A percentile compares a stretch with the other conserved stretches of the same genome.
These are phyloP conservation scores for Jacana jacana DNA, from an alignment of 2,113 vertebrate genomes.

Conservation along the genomic window DNA sequence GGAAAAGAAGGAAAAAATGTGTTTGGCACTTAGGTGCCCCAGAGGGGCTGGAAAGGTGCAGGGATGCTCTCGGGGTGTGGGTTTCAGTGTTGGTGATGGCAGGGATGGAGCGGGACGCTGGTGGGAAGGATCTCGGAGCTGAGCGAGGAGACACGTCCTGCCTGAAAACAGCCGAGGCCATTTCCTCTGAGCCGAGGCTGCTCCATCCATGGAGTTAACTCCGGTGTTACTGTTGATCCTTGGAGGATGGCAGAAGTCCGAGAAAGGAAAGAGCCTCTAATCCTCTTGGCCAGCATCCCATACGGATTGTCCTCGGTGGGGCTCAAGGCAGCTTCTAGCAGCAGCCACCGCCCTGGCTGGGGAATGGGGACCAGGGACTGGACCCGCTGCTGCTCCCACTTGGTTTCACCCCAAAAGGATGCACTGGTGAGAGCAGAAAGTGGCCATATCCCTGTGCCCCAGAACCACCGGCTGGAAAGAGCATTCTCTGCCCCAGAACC, in stretches of 20 bases:
- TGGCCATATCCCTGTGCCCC: rapidly evolving
- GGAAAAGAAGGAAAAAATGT: not conserved
- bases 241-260: not conserved
- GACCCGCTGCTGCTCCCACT: not conserved
- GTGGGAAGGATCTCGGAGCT: not conserved
- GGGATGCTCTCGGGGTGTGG: not conserved
- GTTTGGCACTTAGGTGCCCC: not conserved
- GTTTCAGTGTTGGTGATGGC: not conserved
- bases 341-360: rapidly evolving
- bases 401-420: not conserved
- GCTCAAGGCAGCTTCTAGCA: not conserved
- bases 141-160: rapidly evolving
- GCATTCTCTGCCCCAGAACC: not conserved
- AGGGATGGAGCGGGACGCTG: not conserved
- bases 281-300: not conserved
- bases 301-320: not conserved
- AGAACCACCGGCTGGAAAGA: not conserved
- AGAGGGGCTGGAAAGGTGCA: not conserved
- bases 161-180: not conserved
- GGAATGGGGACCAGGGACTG: not conserved
- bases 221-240: not conserved
- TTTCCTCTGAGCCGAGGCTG: rapidly evolving
- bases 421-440: not conserved
- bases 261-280: not conserved
- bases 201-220: not conserved